Evolutionary conservation across 2,797 vertebrate genomes (phyloP).

Genomic region (Selene dorsalis): DNA sequence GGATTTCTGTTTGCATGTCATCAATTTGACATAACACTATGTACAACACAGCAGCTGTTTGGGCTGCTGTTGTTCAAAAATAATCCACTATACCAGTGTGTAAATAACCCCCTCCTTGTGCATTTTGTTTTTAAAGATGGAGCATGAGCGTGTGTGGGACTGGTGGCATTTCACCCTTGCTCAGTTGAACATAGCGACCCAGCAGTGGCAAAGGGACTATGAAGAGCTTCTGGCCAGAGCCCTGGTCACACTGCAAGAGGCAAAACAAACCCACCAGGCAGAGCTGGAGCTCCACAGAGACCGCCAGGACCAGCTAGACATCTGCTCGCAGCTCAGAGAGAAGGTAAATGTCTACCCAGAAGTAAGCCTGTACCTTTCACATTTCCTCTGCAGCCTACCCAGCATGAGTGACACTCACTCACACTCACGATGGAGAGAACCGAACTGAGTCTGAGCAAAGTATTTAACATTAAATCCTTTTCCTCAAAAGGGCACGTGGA

Average conservation of each 20-base stretch:
- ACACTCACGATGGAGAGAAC: background rate
- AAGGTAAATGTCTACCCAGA: constrained; percentile 83
- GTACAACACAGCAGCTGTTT: constrained; percentile 6
- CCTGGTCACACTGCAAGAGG: constrained; percentile 84
- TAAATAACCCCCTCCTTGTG: constrained; percentile 6
- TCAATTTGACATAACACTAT: constrained; percentile 32
- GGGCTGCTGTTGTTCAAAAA: background rate
- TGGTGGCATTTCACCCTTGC: constrained; percentile 79
- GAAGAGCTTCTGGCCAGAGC: constrained; percentile 85
- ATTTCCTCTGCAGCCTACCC: constrained; percentile 8
- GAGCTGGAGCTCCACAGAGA: constrained; percentile 81
- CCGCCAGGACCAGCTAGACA: constrained; percentile 87
- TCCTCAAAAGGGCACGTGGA: constrained; percentile 14
- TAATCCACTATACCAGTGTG: background rate
- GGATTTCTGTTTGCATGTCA: constrained; percentile 39
- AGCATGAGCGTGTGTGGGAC: constrained; percentile 85
- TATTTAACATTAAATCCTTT: constrained; percentile 2
- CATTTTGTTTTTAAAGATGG: constrained; percentile 78
- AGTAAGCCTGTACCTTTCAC: constrained; percentile 21
- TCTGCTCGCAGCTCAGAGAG: constrained; percentile 88
- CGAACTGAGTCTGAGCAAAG: background rate
- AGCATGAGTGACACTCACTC: constrained; percentile 10
- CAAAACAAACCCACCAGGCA: constrained; percentile 83
- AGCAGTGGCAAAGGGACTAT: constrained; percentile 83
- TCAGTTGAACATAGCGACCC: constrained; percentile 79